These are phyloP conservation scores for Drosophila serrata DNA, from an alignment of 1,140 invertebrate genomes.

Conservation along the genomic window DNA sequence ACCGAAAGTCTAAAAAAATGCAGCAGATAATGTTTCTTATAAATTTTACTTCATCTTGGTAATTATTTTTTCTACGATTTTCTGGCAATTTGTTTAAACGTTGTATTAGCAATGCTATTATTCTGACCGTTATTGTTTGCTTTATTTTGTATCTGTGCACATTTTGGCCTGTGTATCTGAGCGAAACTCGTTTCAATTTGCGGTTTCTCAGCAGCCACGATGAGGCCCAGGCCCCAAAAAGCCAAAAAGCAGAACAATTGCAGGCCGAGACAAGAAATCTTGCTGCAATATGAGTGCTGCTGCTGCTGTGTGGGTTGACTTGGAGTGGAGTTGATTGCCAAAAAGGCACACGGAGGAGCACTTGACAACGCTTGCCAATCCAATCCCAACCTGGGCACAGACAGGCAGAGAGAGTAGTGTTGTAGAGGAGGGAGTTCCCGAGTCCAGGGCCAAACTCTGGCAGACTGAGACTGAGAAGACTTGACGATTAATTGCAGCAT, in stretches of 20 bases:
- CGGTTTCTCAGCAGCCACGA: constrained; percentile 33
- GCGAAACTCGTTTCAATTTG: constrained; percentile 67
- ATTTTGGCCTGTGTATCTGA: constrained; percentile 27
- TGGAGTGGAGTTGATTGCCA: constrained; percentile 64
- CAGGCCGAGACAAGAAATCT: constrained; percentile 59
- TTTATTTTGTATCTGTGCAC: constrained; percentile 26
- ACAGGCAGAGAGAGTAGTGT: background rate
- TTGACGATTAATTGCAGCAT: constrained; percentile 74
- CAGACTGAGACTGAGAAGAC: constrained; percentile 50
- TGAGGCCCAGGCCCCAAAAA: constrained; percentile 60
- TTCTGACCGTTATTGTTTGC: constrained; percentile 11
- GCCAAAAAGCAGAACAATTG: constrained; percentile 75
- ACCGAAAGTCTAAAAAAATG: too few species aligned
- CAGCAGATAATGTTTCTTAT: background rate
- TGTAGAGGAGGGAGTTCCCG: background rate
- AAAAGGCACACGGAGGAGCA: constrained; percentile 55
- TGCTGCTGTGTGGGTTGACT: constrained; percentile 62
- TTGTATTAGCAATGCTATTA: background rate
- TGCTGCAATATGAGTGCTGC: constrained; percentile 67
- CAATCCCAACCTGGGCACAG: constrained; percentile 8
- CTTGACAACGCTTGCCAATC: constrained; percentile 56
- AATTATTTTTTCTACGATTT: background rate
- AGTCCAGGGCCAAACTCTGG: constrained; percentile 17
- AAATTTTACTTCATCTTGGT: background rate
- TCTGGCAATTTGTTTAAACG: background rate